phyloP scores from a whole-genome alignment of 2,113 vertebrate genomes.

The Turnix velox region DNA sequence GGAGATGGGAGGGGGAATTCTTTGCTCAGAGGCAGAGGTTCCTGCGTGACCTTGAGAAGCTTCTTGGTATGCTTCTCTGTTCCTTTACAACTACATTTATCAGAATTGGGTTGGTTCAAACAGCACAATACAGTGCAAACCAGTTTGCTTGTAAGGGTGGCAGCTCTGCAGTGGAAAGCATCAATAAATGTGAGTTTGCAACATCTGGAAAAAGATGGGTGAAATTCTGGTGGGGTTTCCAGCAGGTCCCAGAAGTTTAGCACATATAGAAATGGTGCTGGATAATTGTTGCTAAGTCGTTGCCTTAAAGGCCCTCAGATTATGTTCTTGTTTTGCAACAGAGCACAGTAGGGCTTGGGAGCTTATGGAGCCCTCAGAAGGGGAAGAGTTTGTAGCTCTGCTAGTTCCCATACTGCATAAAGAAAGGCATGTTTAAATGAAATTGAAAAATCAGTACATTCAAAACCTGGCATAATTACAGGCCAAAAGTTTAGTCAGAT shows the following conservation, averaged over 20 bases:
- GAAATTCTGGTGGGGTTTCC: background rate
- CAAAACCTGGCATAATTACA: background rate
- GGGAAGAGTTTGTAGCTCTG: background rate
- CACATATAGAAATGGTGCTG: background rate
- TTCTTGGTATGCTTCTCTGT: background rate
- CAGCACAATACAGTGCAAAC: background rate
- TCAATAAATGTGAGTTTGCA: background rate
- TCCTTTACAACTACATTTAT: background rate
- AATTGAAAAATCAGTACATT: background rate
- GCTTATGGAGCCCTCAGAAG: background rate
- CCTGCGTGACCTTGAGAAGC: background rate
- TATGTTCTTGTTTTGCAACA: background rate
- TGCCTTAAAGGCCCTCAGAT: background rate
- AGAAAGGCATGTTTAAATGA: conserved; percentile 21
- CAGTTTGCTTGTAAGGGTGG: background rate
- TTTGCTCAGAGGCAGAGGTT: background rate
- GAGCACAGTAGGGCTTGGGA: background rate
- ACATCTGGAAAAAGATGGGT: background rate
- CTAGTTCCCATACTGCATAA: background rate
- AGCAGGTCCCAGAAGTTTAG: background rate
- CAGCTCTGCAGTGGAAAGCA: background rate
- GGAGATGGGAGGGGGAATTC: background rate
- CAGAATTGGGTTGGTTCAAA: background rate
- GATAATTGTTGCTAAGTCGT: background rate
- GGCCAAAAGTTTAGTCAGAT: conserved; percentile 35